Evolutionary conservation across 2,797 vertebrate genomes (phyloP), one percentile per base, ranked within the genome.

Genomic region (Ispidina picta): DNA sequence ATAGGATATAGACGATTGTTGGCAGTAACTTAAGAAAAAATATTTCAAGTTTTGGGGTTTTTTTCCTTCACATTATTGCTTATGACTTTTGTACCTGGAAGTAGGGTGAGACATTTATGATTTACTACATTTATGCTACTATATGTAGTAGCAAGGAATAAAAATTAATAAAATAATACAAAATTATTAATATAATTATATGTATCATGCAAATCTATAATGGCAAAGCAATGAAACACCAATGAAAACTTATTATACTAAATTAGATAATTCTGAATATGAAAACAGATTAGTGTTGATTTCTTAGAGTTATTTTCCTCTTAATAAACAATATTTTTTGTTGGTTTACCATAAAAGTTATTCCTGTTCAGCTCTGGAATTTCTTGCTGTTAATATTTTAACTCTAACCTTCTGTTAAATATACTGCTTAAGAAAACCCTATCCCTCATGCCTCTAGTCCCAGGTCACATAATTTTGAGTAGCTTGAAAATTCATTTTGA

Each of bases 401-500:
- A 68, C 41, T 54, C 35, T 72, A 71, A 66, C 37, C 49, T 78
- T 74, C 37, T 79, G 25, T 59, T 88, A 68, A 85, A 37, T 15
- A 56, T 18, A 39, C 4, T 64, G 39, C 39, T 81, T 49, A 41
- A 78, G 56, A 69, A 87, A 92, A 76, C 80, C 65, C 51, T 19
- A 74, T 76, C 59, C 22, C 29, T 87, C 62, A 49, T 75, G 91
- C 78, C 58, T 89, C 51, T 44, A 78, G 37, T 69, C 85, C 49
- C 77, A 77, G 48, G 72, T 77, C 20, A 9, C 52, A 68, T 9
- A 72, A 41, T 28, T 52, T 81, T 78, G 39, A 83, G 77, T 75
- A 92, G 55, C 72, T 70, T 81, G 43, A 89, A 86, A 83, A 62
- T 69, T 87, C 15, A 33, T 94, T 89, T 88, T 68, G 12, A 17